Evolutionary conservation across 1,140 invertebrate species (phyloP), one percentile per base, ranked within the genome.

Genomic region (Apis cerana): DNA sequence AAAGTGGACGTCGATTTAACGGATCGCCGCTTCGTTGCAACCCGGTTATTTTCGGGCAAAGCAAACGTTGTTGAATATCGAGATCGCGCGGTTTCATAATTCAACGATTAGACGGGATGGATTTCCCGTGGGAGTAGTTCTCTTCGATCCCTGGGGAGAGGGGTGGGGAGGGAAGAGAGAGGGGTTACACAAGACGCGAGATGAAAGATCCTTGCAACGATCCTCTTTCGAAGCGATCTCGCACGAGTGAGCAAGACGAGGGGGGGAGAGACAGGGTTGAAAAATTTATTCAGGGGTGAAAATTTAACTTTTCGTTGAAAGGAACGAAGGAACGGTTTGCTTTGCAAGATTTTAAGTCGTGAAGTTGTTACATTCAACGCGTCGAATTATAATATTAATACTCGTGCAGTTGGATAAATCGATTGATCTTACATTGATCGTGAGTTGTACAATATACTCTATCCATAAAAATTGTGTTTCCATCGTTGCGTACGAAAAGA

Each of bases 21-120:
- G 80, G 64, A 76, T 61, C 72, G 2, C 3, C 64, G 72, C 33
- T 58, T 10, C 62, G 70, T 11, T 58, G 64, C 71, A 52, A 10
- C 7, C 33, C 61, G 80, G 65, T 86, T 87, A 86, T 86, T 87
- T 86, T 86, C 76, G 65, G 71, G 71, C 23, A 48, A 43, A 50
- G 48, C 52, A 62, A 15, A 23, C 76, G 68, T 72, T 69, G 72
- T 75, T 87, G 86, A 88, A 88, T 87, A 87, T 87, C 83, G 64
- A 81, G 33, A 88, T 83, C 74, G 68, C 59, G 75, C 72, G 77
- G 80, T 88, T 88, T 85, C 71, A 88, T 85, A 85, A 88, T 85
- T 88, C 80, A 82, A 12, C 62, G 83, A 85, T 88, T 88, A 88
- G 86, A 83, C 77, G 62, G 62, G 33, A 43, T 48, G 64, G 67